A percentile compares a stretch with the other conserved stretches of the same genome.
Evolutionary conservation across 1,140 invertebrate species (phyloP).

Genomic region (Drosophila littoralis): DNA sequence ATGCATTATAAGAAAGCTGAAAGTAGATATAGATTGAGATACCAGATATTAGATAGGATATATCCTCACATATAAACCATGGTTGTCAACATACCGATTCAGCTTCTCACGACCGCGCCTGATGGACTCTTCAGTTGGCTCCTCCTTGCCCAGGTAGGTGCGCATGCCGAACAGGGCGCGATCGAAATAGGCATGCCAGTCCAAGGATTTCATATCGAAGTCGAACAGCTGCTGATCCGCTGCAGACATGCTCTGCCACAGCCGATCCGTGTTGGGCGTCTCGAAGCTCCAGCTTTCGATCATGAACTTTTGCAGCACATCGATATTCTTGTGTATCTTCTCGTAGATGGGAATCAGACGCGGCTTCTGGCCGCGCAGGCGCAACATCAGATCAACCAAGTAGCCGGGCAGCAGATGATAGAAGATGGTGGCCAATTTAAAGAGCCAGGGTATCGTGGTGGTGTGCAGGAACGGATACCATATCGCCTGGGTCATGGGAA

Average conservation of each 20-base stretch:
- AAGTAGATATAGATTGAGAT: neutral
- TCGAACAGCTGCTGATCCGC: slow-evolving; percentile 88
- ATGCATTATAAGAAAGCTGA: slow-evolving; percentile 20
- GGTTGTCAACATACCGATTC: slow-evolving; percentile 19
- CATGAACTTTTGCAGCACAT: slow-evolving; percentile 88
- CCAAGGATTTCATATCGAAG: slow-evolving; percentile 85
- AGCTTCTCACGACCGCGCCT: slow-evolving; percentile 59
- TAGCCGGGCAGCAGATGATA: slow-evolving; percentile 87
- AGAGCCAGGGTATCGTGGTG: slow-evolving; percentile 74
- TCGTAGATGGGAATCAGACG: slow-evolving; percentile 88
- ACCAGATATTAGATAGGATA: neutral
- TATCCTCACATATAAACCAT: neutral
- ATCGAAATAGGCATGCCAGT: slow-evolving; percentile 87
- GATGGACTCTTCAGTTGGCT: slow-evolving; percentile 86
- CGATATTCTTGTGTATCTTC: slow-evolving; percentile 88
- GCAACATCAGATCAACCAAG: slow-evolving; percentile 85
- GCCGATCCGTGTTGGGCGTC: slow-evolving; percentile 86
- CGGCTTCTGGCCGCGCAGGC: slow-evolving; percentile 80
- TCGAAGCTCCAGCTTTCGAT: slow-evolving; percentile 88
- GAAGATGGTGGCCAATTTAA: slow-evolving; percentile 84
- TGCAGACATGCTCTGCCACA: slow-evolving; percentile 86
- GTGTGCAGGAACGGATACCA: slow-evolving; percentile 85
- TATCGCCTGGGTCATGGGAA: slow-evolving; percentile 79
- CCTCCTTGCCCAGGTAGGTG: slow-evolving; percentile 89
- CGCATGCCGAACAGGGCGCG: slow-evolving; percentile 87